Conservation (phyloP, 2,888 invertebrate species). For the Chymomyza amoena region DNA sequence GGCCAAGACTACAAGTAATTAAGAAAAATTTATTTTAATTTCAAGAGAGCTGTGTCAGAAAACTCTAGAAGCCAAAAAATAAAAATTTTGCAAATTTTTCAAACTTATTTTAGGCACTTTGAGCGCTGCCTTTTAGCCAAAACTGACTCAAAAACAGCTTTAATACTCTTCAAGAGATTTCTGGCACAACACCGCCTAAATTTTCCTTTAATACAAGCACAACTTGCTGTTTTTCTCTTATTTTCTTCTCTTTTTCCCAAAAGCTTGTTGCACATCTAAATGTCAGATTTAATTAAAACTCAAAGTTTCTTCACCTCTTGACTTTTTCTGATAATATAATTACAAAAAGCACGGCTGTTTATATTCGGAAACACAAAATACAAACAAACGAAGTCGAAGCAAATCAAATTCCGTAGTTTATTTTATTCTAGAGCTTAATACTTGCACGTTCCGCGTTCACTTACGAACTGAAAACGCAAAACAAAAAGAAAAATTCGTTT, state of each 20-base stretch:
- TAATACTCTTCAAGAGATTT: no score
- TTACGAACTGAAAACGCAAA: slow-evolving; percentile 63
- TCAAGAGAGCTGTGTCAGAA: background rate
- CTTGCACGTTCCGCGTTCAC: slow-evolving; percentile 68
- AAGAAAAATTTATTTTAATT: background rate
- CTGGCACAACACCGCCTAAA: no score
- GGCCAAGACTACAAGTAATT: slow-evolving; percentile 2
- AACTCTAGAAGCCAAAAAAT: no score
- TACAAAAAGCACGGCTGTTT: slow-evolving; percentile 21
- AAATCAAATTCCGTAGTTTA: slow-evolving; percentile 25
- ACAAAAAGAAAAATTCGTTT: slow-evolving; percentile 52
- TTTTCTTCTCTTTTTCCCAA: slow-evolving; percentile 17
- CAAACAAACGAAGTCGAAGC: background rate
- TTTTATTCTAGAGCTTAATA: slow-evolving; percentile 33
- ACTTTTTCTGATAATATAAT: slow-evolving; percentile 25
- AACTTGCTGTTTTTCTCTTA: slow-evolving; percentile 2
- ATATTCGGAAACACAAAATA: slow-evolving; percentile 32
- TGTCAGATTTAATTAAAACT: background rate
- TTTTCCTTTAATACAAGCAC: no score
- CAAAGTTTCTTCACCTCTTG: slow-evolving; percentile 58
- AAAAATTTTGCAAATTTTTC: no score
- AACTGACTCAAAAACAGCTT: no score
- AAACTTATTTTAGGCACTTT: no score
- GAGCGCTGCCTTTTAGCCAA: no score
- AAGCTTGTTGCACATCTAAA: background rate